Evolutionary conservation across 2,888 invertebrate species (phyloP).

Genomic region (Ennomos quercinarius): DNA sequence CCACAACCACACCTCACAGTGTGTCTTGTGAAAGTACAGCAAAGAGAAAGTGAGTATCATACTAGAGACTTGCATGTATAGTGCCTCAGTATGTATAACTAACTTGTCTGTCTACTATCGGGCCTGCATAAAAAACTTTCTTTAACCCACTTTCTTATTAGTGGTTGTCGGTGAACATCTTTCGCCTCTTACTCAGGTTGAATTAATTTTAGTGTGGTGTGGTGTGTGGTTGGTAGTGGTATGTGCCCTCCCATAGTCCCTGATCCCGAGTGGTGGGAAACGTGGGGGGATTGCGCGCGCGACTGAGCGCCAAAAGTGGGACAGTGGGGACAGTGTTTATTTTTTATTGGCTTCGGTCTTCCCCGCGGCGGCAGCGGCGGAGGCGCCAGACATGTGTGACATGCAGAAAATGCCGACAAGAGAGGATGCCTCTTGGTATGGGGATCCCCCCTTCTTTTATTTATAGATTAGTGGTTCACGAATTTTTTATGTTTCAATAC

Average conservation of each 20-base stretch:
- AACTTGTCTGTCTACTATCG: slow-evolving; percentile 70
- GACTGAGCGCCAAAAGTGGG: slow-evolving; percentile 66
- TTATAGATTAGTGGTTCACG: neutral
- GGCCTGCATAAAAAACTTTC: slow-evolving; percentile 81
- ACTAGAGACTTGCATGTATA: slow-evolving; percentile 64
- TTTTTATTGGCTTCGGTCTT: slow-evolving; percentile 51
- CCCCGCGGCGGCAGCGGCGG: slow-evolving; percentile 56
- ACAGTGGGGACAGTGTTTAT: slow-evolving; percentile 62
- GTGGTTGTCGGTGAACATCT: slow-evolving; percentile 68
- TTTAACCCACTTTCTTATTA: slow-evolving; percentile 84
- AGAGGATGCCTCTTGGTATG: slow-evolving; percentile 80
- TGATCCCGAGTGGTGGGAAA: slow-evolving; percentile 75
- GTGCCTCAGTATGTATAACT: slow-evolving; percentile 67
- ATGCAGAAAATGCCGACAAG: slow-evolving; percentile 80
- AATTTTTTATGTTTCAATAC: neutral
- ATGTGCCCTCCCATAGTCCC: slow-evolving; percentile 82
- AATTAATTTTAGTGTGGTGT: slow-evolving; percentile 74
- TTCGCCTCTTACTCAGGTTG: slow-evolving; percentile 73
- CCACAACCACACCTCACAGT: slow-evolving; percentile 71
- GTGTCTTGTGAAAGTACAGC: slow-evolving; percentile 81
- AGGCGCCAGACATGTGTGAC: slow-evolving; percentile 72
- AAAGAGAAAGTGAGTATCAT: slow-evolving; percentile 83
- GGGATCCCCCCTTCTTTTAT: slow-evolving; percentile 43
- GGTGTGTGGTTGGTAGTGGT: slow-evolving; percentile 74
- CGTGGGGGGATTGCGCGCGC: slow-evolving; percentile 68